Base-by-base conservation (phyloP, 1,140 invertebrate genomes). In the Oncopeltus fasciatus region DNA sequence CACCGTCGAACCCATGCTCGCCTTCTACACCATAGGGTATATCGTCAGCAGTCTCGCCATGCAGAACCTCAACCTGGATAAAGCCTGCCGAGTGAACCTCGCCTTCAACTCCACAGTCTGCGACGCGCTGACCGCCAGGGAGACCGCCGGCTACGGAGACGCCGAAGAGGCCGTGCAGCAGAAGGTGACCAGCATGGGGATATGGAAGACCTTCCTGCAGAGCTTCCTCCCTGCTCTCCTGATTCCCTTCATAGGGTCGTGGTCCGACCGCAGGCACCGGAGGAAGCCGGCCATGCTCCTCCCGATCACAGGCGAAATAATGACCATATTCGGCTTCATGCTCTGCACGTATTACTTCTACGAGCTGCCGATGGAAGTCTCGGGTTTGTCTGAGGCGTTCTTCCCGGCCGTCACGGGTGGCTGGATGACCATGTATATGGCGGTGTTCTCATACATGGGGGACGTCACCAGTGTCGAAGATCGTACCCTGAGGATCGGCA, bases 351-450 rank as follows among this genome's bases (percentile, higher is more conserved):
- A 85, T 68, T 89, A 86, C 69, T 84, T 84, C 70, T 66, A 68
- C 43, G 65, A 69, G 57, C 65, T 71, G 43, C 85, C 86, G 0
- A 86, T 90, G 76, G 86, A 89, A 74, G 83, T 81, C 0, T 82
- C 84, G 4, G 86, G 84, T 0, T 76, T 88, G 0, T 81, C 84
- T 2, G 86, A 89, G 72, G 83, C 85, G 1, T 74, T 89, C 43
- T 87, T 87, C 70, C 86, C 87, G 1, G 84, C 85, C 0, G 68
- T 93, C 0, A 85, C 86, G 5, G 87, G 88, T 1, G 89, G 89
- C 1, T 90, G 86, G 82, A 88, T 91, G 67, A 88, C 87, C 18
- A 87, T 92, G 81, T 84, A 92, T 64, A 91, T 92, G 84, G 86
- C 87, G 12, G 83, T 88, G 33, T 93, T 92, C 70, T 91, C 88